Evolutionary conservation across 2,888 invertebrate species (phyloP).

Genomic region (Leucania comma): DNA sequence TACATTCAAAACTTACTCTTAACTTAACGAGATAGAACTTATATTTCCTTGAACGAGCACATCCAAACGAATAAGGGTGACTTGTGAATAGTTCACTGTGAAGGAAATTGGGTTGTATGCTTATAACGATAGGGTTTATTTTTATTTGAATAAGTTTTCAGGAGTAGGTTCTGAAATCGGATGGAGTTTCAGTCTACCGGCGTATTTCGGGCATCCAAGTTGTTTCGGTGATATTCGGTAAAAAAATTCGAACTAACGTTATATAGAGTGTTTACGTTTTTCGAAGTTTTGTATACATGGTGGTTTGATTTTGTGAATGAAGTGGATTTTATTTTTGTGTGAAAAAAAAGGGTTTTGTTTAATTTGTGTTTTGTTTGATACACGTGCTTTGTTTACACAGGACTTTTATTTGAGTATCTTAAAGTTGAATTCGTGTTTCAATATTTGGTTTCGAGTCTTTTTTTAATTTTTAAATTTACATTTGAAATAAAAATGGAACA

Average conservation of each 20-base stretch:
- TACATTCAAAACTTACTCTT: conserved; percentile 22
- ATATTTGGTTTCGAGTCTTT: neutral
- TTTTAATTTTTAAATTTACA: neutral
- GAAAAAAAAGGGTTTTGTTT: neutral
- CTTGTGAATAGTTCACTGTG: conserved; percentile 16
- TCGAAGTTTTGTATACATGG: conserved; percentile 43
- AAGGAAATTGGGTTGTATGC: conserved; percentile 15
- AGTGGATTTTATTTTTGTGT: conserved; percentile 15
- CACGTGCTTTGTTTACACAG: neutral
- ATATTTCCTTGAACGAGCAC: conserved; percentile 23
- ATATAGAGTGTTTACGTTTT: conserved; percentile 44
- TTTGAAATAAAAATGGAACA: neutral
- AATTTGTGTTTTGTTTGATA: neutral
- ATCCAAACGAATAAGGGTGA: conserved; percentile 32
- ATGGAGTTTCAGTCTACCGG: conserved; percentile 64
- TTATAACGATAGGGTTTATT: neutral
- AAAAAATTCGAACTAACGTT: conserved; percentile 33
- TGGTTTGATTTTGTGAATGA: conserved; percentile 27
- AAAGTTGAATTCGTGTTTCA: neutral
- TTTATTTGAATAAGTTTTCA: conserved; percentile 10
- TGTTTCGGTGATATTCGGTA: conserved; percentile 58
- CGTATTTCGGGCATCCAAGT: conserved; percentile 65
- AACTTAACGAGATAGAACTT: accelerated
- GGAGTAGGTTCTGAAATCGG: conserved; percentile 42
- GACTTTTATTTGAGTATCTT: neutral